phyloP scores from a whole-genome alignment of 1,140 invertebrate species.

The Caenorhabditis inopinata region DNA sequence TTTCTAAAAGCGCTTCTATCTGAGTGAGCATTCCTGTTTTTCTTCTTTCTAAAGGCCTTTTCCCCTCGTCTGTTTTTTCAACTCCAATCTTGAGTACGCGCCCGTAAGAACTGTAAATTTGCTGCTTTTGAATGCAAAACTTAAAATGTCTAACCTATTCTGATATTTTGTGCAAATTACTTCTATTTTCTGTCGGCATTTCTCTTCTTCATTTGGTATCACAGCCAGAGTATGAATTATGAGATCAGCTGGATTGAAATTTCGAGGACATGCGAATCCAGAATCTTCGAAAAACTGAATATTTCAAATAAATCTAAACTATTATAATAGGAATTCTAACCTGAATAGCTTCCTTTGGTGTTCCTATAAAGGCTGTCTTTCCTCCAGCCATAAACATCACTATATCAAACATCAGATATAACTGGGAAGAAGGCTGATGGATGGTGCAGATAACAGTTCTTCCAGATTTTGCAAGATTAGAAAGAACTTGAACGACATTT shows the following conservation, averaged over 20 bases:
- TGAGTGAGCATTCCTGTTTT: conserved; percentile 4
- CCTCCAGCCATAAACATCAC: conserved; percentile 35
- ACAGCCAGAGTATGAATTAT: conserved; percentile 74
- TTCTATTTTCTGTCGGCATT: conserved; percentile 25
- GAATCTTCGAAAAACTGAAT: conserved; percentile 66
- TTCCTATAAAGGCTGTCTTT: neutral
- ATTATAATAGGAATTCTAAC: neutral
- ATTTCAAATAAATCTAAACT: neutral
- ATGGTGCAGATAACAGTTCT: conserved; percentile 81
- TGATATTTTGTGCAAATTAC: conserved; percentile 36
- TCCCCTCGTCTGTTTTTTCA: neutral
- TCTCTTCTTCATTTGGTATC: conserved; percentile 69
- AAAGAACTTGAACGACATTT: conserved; percentile 38
- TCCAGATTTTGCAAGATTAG: conserved; percentile 64
- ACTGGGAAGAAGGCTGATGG: conserved; percentile 82
- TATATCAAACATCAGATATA: conserved; percentile 78
- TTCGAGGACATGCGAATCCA: conserved; percentile 74
- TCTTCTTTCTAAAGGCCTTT: neutral
- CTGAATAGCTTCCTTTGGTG: neutral
- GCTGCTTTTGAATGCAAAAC: neutral
- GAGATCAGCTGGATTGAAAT: conserved; percentile 77
- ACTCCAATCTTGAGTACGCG: neutral
- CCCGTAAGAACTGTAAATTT: neutral
- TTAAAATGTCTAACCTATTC: neutral
- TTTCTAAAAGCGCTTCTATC: conserved; percentile 33